Evolutionary conservation across 1,140 invertebrate species (phyloP), one percentile per base, ranked within the genome.

Genomic region (Drosophila rufa): DNA sequence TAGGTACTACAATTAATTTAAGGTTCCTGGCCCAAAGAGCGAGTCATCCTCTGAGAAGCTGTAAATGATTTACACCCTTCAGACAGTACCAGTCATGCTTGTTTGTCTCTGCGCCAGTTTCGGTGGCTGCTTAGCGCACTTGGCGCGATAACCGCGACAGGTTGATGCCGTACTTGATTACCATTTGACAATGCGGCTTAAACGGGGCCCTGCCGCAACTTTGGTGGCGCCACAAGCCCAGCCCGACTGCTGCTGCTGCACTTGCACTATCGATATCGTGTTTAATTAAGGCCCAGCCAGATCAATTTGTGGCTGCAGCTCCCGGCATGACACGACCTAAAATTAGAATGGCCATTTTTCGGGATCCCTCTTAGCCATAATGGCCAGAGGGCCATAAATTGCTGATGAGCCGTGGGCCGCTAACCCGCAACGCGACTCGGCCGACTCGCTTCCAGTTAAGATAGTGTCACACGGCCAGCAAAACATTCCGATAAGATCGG

Each of bases 401-500:
- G 82, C 67, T 62, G 83, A 87, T 89, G 84, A 80, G 76, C 69
- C 43, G 56, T 68, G 73, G 27, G 59, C 57, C n/a, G 47, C 77
- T 38, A 57, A 42, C 36, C 69, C 42, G 27, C 68, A 40, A 33
- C 30, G 55, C 47, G 40, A 30, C 30, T 68, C 48, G 40, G 40
- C 42, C 43, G 56, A 69, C 75, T 77, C 48, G 65, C 38, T 40
- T 56, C 74, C 58, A 71, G 75, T 80, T 71, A 61, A 87, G 84
- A 90, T 87, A 87, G 59, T 90, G 84, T 87, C 84, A 89, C 43
- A 50, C 46, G 60, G 70, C 59, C 45, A 64, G 53, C 69, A 68
- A 65, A 70, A 78, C 79, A 67, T 58, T 75, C 43, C 74, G 84
- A 87, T 87, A 87, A 89, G 77, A 87, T 87, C 85, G 25, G 62